phyloP scores from a whole-genome alignment of 2,113 vertebrate species.

The Gymnogyps californianus region DNA sequence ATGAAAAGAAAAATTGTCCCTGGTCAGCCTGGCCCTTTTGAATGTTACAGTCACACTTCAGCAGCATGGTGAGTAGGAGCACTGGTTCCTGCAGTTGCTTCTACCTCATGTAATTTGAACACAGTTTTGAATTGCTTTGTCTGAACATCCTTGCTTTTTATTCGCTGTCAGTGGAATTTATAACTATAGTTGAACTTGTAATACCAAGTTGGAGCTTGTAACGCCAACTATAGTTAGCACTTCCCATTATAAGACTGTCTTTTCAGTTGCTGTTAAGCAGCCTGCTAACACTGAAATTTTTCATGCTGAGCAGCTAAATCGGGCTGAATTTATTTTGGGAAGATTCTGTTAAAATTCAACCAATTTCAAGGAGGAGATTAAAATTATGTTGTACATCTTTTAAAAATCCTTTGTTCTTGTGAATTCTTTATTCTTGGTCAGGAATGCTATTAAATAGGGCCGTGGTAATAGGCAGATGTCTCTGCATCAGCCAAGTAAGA shows the following conservation, averaged over 20 bases:
- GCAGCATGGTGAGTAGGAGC: not conserved
- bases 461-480: not conserved
- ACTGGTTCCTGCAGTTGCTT: not conserved
- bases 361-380: not conserved
- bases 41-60: not conserved
- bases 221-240: not conserved
- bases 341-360: not conserved
- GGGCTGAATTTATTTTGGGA: not conserved
- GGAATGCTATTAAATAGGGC: fast-evolving
- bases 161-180: not conserved
- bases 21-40: not conserved
- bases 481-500: not conserved
- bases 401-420: not conserved
- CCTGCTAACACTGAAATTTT: not conserved
- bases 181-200: not conserved
- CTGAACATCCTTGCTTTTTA: not conserved
- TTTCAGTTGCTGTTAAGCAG: not conserved
- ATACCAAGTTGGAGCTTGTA: not conserved
- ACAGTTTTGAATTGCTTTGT: not conserved
- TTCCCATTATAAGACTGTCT: not conserved
- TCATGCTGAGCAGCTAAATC: not conserved
- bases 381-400: not conserved
- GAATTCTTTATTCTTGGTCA: not conserved
- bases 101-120: not conserved
- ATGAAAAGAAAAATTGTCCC: not conserved